Percentiles rank a stretch among this genome's conserved stretches.
Conservation (phyloP, 2,113 vertebrate species). For the Lagopus leucura region DNA sequence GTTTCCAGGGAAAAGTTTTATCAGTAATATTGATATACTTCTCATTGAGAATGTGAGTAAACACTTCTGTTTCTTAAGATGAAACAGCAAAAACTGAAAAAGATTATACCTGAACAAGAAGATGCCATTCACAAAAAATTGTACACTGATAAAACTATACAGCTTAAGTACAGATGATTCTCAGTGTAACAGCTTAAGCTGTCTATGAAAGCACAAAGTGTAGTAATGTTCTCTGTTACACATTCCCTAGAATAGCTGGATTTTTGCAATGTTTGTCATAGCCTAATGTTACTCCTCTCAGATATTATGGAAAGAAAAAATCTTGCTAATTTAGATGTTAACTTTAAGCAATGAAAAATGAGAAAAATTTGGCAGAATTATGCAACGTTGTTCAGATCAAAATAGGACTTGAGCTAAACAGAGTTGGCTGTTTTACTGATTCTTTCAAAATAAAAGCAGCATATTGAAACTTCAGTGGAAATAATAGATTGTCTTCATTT, state of each 20-base stretch:
- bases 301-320: neutral
- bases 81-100: neutral
- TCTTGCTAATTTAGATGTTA: neutral
- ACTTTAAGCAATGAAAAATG: neutral
- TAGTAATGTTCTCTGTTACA: neutral
- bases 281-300: neutral
- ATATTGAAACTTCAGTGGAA: neutral
- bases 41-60: neutral
- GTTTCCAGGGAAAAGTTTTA: neutral
- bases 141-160: neutral
- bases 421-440: neutral
- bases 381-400: fast-evolving
- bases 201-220: fast-evolving
- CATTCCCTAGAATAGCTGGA: fast-evolving
- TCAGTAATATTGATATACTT: neutral
- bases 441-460: neutral
- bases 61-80: neutral
- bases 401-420: neutral
- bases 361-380: neutral
- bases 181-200: neutral
- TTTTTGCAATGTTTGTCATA: neutral
- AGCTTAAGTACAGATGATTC: neutral
- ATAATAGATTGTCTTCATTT: neutral
- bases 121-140: neutral
- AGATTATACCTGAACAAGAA: neutral